Conservation (phyloP, 2,888 invertebrate species). For the Perizoma flavofasciatum region DNA sequence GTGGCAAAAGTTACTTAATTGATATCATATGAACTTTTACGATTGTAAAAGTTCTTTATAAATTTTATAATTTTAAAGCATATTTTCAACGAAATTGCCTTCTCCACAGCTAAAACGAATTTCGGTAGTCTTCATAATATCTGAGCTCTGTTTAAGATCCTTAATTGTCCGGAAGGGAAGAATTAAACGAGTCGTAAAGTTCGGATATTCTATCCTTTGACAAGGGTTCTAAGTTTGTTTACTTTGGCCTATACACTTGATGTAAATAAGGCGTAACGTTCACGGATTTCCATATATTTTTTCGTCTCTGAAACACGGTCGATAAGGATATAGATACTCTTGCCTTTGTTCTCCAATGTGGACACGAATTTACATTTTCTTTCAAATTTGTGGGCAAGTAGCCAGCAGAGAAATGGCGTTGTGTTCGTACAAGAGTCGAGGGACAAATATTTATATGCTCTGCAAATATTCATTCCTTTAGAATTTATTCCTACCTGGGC, state of each 20-base stretch:
- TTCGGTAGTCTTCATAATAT: slow-evolving; percentile 11
- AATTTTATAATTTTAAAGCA: no score
- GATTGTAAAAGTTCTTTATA: no score
- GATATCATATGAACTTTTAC: no score
- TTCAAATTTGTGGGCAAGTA: background rate
- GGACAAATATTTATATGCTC: no score
- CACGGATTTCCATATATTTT: slow-evolving; percentile 25
- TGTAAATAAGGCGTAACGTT: slow-evolving; percentile 33
- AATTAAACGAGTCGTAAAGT: slow-evolving; percentile 35
- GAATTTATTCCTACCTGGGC: no score
- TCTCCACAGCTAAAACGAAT: slow-evolving; percentile 1
- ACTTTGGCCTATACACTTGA: slow-evolving; percentile 32
- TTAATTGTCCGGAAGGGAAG: slow-evolving; percentile 27
- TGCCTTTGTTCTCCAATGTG: slow-evolving; percentile 4
- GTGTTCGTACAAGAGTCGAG: no score
- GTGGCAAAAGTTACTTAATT: no score
- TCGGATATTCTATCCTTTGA: slow-evolving; percentile 31
- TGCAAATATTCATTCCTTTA: no score
- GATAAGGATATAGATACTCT: background rate
- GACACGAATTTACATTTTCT: background rate
- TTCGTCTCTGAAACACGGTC: slow-evolving; percentile 5
- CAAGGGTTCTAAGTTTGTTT: slow-evolving; percentile 38
- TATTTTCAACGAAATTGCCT: no score
- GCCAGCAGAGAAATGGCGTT: no score
- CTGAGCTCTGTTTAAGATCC: slow-evolving; percentile 7